phyloP scores from a whole-genome alignment of 2,888 invertebrate species.

The Hybos culiciformis region DNA sequence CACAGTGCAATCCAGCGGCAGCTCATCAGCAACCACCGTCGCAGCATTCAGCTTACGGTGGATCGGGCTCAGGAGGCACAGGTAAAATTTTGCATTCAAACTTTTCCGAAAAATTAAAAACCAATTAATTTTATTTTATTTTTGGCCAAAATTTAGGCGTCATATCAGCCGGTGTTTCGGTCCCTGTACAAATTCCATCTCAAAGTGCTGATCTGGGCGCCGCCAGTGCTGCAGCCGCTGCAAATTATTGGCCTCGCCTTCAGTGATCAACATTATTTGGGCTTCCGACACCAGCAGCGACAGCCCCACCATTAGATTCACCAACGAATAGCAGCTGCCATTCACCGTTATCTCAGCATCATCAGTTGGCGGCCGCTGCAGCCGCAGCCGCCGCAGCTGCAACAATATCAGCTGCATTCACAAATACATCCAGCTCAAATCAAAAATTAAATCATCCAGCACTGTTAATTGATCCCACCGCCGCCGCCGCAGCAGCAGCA shows the following conservation, averaged over 20 bases:
- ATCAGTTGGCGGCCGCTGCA: background rate
- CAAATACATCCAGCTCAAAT: background rate
- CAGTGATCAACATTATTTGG: slow-evolving; percentile 85
- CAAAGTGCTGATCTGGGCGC: slow-evolving; percentile 61
- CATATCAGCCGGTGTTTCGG: slow-evolving; percentile 79
- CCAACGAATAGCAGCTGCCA: background rate
- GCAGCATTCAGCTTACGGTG: slow-evolving; percentile 48
- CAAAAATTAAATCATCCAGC: background rate
- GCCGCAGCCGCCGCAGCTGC: background rate
- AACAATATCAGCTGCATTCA: background rate
- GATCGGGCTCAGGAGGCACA: slow-evolving; percentile 22
- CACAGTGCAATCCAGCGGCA: slow-evolving; percentile 56
- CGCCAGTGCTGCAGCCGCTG: slow-evolving; percentile 59
- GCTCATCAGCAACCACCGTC: slow-evolving; percentile 63
- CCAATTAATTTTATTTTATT: background rate
- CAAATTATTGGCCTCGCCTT: slow-evolving; percentile 82
- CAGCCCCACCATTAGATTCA: background rate
- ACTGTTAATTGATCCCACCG: background rate
- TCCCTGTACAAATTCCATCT: slow-evolving; percentile 87
- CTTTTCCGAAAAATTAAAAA: background rate
- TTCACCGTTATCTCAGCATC: too few relatives aligned
- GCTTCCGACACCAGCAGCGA: slow-evolving; percentile 44
- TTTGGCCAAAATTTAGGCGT: background rate
- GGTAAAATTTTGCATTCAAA: background rate
- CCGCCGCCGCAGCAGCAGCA: background rate